Percentiles rank a stretch among this genome's conserved stretches.
phyloP scores from a whole-genome alignment of 2,888 invertebrate species.

The Catocala nupta region DNA sequence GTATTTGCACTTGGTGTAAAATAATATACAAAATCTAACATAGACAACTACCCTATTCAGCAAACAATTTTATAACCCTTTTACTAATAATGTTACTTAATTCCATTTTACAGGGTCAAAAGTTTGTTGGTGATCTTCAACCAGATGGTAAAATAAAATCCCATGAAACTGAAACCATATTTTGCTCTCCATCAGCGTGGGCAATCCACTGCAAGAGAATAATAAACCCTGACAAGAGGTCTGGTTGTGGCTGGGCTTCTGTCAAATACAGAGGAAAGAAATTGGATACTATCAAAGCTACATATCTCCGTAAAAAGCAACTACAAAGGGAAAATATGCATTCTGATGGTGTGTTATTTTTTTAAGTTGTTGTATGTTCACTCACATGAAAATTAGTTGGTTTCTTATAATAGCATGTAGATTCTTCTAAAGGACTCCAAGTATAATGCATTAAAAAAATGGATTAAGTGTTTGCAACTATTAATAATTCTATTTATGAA shows the following conservation, averaged over 20 bases:
- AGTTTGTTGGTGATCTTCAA: slow-evolving; percentile 95
- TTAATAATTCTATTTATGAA: too few species aligned
- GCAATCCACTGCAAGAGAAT: slow-evolving; percentile 96
- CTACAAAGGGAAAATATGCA: slow-evolving; percentile 87
- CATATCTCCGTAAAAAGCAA: slow-evolving; percentile 92
- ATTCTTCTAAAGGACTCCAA: neutral
- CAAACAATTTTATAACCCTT: neutral
- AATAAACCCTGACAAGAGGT: slow-evolving; percentile 96
- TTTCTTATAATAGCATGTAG: too few species aligned
- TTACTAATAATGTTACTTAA: neutral
- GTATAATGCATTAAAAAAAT: too few species aligned
- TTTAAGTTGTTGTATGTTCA: too few species aligned
- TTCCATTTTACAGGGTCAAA: slow-evolving; percentile 90
- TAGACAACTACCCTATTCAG: too few species aligned
- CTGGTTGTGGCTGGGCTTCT: slow-evolving; percentile 97
- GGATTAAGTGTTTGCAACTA: too few species aligned
- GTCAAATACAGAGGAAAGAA: slow-evolving; percentile 96
- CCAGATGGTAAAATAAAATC: slow-evolving; percentile 96
- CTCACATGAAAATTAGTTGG: too few species aligned
- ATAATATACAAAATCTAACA: too few species aligned
- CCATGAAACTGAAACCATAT: slow-evolving; percentile 95
- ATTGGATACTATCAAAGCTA: slow-evolving; percentile 95
- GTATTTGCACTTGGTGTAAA: too few species aligned
- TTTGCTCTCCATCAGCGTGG: slow-evolving; percentile 97
- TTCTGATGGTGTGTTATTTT: slow-evolving; percentile 72